A percentile compares a stretch with the other conserved stretches of the same genome.
phyloP scores from a whole-genome alignment of 2,888 invertebrate genomes.

The Crioceris asparagi region DNA sequence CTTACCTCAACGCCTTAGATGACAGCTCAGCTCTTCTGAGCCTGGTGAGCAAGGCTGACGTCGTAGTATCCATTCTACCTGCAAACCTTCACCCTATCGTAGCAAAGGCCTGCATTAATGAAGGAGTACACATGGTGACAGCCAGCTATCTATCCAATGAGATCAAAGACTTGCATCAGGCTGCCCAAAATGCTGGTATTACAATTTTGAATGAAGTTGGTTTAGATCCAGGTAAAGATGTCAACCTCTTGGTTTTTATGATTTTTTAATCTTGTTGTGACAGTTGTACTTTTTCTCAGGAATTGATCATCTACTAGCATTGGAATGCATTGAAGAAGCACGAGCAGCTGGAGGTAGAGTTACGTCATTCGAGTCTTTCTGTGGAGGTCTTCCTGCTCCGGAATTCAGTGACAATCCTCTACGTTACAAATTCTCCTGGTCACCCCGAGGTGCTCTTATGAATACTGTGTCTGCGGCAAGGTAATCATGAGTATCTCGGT shows the following conservation, averaged over 20 bases:
- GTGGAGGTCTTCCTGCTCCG: constrained; percentile 95
- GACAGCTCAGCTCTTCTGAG: constrained; percentile 57
- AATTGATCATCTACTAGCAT: constrained; percentile 72
- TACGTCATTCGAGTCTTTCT: constrained; percentile 92
- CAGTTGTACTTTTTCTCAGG: constrained; percentile 30
- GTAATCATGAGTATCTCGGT: constrained; percentile 33
- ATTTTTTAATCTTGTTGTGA: not conserved
- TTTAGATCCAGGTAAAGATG: constrained; percentile 73
- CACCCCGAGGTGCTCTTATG: constrained; percentile 82
- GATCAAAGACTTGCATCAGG: constrained; percentile 66
- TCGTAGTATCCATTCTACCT: constrained; percentile 82
- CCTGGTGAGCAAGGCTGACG: constrained; percentile 61
- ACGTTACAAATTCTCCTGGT: constrained; percentile 94
- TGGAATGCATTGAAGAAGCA: constrained; percentile 93
- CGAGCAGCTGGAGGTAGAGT: constrained; percentile 82
- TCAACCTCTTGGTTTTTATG: no score
- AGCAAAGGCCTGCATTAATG: constrained; percentile 78
- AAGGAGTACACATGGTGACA: constrained; percentile 87
- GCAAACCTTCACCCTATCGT: constrained; percentile 79
- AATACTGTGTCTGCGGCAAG: constrained; percentile 86
- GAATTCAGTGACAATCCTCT: constrained; percentile 88
- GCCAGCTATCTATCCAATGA: constrained; percentile 88
- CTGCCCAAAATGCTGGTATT: constrained; percentile 77
- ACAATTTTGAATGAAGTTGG: constrained; percentile 96
- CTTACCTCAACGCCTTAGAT: constrained; percentile 66